Base-by-base conservation (phyloP, 2,113 vertebrate genomes). In the Turdus rufiventris region DNA sequence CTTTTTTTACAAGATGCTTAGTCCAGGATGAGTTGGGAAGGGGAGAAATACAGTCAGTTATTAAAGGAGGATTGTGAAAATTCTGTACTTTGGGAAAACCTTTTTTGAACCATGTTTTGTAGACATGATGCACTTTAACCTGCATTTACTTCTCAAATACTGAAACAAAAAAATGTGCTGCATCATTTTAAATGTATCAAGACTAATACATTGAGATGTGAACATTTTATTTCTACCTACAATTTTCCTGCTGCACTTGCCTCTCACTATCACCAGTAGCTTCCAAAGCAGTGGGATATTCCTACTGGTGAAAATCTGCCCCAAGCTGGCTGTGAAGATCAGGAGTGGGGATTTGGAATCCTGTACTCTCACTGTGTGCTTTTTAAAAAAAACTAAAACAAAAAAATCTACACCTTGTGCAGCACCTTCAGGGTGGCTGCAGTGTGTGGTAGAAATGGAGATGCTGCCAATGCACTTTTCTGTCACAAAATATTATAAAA, bases 341-440 rank as follows among this genome's bases (percentile, higher is more conserved):
- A 1, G 19, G 36, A 61, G 14, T 2, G 2, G 54, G 65, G 33
- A 31, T 76, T n/a, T 63, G 57, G 24, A 82, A 48, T 40, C 7
- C 48, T 65, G 12, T 20, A 11, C 24, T 71, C 17, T 48, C 34
- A 17, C 48, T 45, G 1, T 18, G 53, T 58, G 18, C 34, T 77
- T 76, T 50, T 54, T 42, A 58, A 89, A 60, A 12, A 87, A 50
- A 26, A 14, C 0, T 25, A 16, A 7, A 25, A 18, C 31, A 14
- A 47, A 47, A 61, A 33, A 54, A 2, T 0, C 51, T 21, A 12
- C 21, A 29, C 3, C 10, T 70, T 6, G 3, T 50, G 11, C 18
- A 36, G n/a, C 12, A 8, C 43, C 38, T 67, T 50, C 42, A 48
- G 34, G 31, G 13, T 38, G n/a, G 23, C 36, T 47, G 9, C 7